Evolutionary conservation across 2,888 invertebrate species (phyloP), one percentile per base, ranked within the genome.

Genomic region (Ashinkailepas kermadecensis): DNA sequence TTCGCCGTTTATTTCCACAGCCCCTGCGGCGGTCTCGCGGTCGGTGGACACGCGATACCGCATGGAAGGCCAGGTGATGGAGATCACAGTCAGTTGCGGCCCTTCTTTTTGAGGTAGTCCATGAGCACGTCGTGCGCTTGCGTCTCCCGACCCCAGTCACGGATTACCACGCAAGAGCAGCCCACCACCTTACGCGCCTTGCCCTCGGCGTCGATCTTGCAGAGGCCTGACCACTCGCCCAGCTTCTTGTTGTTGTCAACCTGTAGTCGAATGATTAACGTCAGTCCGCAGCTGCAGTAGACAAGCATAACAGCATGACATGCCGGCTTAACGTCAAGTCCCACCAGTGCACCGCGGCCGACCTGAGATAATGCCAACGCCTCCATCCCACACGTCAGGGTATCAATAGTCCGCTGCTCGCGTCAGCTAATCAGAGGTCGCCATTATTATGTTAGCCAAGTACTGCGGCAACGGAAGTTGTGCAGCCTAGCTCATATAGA

Each of bases 181-280:
- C 97, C 96, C 85, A 98, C 97, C 84, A 99, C 96, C 90, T 99
- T 99, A 86, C 99, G 92, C 84, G 99, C 97, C 88, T 99, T 99
- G 87, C 99, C 99, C 86, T 98, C 97, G 87, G 95, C 97, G 90
- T 99, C 99, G 87, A 99, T 96, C 90, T 99, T 99, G 90, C 99
- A 99, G 83, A 99, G 92, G 85, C 99, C 99, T 80, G 97, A 95
- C 98, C 99, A 99, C 91, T 99, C 99, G 80, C 99, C 99, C 82
- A 99, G 91, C 88, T 97, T 97, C 90, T 99, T 99, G 90, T 98
- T 99, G 89, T 97, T 97, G 88, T 99, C 98, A 81, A 99, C 84
- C 67, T 81, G 56, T 1, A 7, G 39, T 4, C 1, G 39, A 39
- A 39, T 39, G 39, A 39, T 39, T 4, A 4, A 39, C 39, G 39